Evolutionary conservation across 2,888 invertebrate genomes (phyloP), one percentile per base, ranked within the genome.

Genomic region (Thelaira solivaga): DNA sequence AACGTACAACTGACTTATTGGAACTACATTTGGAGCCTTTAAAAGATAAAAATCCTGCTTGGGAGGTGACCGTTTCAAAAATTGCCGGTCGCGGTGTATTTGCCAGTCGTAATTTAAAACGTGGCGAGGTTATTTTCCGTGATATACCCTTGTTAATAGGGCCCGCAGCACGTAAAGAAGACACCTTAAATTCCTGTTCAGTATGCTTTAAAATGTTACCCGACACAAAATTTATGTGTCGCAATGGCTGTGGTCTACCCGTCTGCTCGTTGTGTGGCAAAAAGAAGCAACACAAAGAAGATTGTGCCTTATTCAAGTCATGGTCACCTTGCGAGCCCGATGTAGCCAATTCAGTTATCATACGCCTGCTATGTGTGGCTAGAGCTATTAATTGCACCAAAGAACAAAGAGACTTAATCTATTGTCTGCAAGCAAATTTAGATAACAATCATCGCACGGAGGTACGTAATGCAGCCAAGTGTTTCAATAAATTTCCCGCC

Each of bases 31-130:
- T 88, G 83, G 85, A 86, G 2, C 86, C 88, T 34, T 84, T 87
- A 41, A 86, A 87, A 81, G 86, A 85, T 26, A 85, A 86, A 81
- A 86, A 88, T 78, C 88, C 87, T 2, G 86, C 85, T 24, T 94
- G 94, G 94, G 90, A 87, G 75, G 89, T 95, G 59, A 89, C 87
- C 47, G 89, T 90, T 72, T 94, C 94, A 0, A 84, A 89, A 41
- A 85, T 93, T 2, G 92, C 92, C 49, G 95, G 95, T 7, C 92
- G 94, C 11, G 95, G 95, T 2, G 85, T 95, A 6, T 91, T 95
- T 82, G 93, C 95, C 7, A 91, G 90, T 0, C 90, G 92, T 62
- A 91, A 94, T 81, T 91, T 95, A 13, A 87, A 90, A 79, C 86
- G 90, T 5, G 94, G 94, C 59, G 94, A 95, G 86, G 88, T 93